Base-by-base conservation (phyloP, 1,140 invertebrate species). In the Caenorhabditis tropicalis region DNA sequence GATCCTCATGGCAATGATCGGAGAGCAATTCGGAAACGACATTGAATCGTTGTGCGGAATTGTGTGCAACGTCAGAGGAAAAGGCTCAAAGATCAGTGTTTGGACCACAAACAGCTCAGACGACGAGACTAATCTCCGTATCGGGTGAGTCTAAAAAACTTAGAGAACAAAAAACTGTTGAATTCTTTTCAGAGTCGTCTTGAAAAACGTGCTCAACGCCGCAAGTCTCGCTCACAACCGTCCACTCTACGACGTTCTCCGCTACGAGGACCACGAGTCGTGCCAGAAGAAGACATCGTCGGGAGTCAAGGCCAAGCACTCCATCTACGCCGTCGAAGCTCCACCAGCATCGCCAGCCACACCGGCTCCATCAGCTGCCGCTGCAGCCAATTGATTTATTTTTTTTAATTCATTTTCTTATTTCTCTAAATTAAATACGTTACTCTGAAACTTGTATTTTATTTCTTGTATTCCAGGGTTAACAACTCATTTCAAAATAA, bases 11-110 rank as follows among this genome's bases (percentile, higher is more conserved):
- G 96, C 96, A 92, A 93, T 98, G 91, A 97, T 99, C 93, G 97
- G 97, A 74, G 96, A 99, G 93, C 95, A 95, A 80, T 99, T 98
- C 93, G 94, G 95, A 84, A 96, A 97, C 86, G 93, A 95, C 89
- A 95, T 95, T 86, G 95, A 96, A 88, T 95, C 97, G 91, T 94
- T 99, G 84, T 97, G 93, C 91, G 97, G 97, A 70, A 96, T 96
- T 88, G 96, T 98, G 83, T 96, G 98, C 39, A 98, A 98, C 92
- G 94, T 98, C 88, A 94, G 97, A 92, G 90, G 92, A 84, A 98
- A 96, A 92, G 93, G 94, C 86, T 96, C 98, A 92, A 98, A 98
- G 94, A 91, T 91, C 21, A 83, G 85, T 56, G 65, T 91, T 51
- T 99, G 98, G 98, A 98, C 97, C 70, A 94, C 94, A 31, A 94